phyloP scores from a whole-genome alignment of 2,113 vertebrate genomes.

The Tapirus terrestris region DNA sequence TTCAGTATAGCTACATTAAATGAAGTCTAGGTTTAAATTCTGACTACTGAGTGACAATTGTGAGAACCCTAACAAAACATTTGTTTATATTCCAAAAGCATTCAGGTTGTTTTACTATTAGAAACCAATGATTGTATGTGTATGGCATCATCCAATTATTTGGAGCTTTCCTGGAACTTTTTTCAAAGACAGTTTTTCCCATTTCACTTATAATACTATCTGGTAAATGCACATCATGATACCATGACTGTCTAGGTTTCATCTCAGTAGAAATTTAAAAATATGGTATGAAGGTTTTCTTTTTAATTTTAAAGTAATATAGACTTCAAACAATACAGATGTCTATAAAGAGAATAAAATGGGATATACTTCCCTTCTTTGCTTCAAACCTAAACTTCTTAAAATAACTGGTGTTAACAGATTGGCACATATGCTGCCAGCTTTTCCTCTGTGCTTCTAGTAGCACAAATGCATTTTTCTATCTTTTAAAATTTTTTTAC shows the following conservation, averaged over 20 bases:
- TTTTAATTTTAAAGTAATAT: neutral
- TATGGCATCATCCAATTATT: neutral
- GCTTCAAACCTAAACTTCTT: neutral
- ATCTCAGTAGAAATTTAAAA: neutral
- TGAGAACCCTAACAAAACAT: slow-evolving; percentile 62
- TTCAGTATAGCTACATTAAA: slow-evolving; percentile 32
- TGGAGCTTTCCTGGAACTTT: neutral
- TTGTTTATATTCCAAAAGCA: slow-evolving; percentile 64
- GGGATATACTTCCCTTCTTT: neutral
- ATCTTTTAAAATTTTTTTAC: neutral
- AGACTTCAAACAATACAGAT: neutral
- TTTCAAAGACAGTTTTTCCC: neutral
- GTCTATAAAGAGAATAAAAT: neutral
- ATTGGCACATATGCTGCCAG: neutral
- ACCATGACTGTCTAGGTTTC: neutral
- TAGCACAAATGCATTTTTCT: neutral
- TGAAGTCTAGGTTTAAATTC: slow-evolving; percentile 58
- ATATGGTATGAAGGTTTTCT: neutral
- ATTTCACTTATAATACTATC: neutral
- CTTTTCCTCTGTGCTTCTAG: neutral
- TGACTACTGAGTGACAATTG: neutral
- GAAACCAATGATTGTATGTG: neutral
- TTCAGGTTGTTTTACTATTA: neutral
- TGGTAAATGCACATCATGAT: neutral
- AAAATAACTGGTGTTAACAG: neutral